These are phyloP conservation scores for Calliopum simillimum DNA, from an alignment of 2,888 invertebrate species.

Conservation along the genomic window DNA sequence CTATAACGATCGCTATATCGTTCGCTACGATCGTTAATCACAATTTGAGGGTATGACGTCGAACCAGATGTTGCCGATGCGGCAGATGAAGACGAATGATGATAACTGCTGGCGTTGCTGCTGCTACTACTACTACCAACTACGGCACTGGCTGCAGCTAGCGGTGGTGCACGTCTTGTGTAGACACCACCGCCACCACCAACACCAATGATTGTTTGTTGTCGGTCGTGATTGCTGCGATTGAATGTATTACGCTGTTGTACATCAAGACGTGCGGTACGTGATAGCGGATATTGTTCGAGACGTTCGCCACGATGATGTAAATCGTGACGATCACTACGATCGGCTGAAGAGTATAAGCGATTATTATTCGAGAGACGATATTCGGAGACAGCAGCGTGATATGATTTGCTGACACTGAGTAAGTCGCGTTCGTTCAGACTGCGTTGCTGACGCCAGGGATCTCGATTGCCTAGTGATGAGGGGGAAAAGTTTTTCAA, in stretches of 20 bases:
- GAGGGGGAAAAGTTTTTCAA: constrained; percentile 1
- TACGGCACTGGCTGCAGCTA: constrained; percentile 44
- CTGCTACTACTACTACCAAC: constrained; percentile 39
- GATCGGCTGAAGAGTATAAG: constrained; percentile 62
- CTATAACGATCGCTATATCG: constrained; percentile 56
- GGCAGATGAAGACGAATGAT: constrained; percentile 50
- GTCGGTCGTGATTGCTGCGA: constrained; percentile 69
- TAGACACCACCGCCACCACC: constrained; percentile 25
- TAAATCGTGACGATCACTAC: constrained; percentile 62
- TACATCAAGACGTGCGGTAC: constrained; percentile 66
- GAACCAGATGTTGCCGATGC: constrained; percentile 51
- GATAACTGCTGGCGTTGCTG: constrained; percentile 54
- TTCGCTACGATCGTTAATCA: constrained; percentile 57
- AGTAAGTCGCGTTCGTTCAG: constrained; percentile 63
- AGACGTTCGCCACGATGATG: constrained; percentile 56
- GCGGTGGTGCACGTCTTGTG: constrained; percentile 45
- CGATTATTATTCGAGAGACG: constrained; percentile 60
- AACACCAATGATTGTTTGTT: constrained; percentile 50
- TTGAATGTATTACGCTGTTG: constrained; percentile 66
- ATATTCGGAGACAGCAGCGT: constrained; percentile 49
- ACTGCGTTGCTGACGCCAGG: constrained; percentile 63
- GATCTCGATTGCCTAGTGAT: constrained; percentile 50
- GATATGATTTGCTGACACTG: constrained; percentile 55
- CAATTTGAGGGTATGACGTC: constrained; percentile 67
- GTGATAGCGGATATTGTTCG: constrained; percentile 62